Conservation (phyloP, 2,888 invertebrate species). For the Tipula unca region DNA sequence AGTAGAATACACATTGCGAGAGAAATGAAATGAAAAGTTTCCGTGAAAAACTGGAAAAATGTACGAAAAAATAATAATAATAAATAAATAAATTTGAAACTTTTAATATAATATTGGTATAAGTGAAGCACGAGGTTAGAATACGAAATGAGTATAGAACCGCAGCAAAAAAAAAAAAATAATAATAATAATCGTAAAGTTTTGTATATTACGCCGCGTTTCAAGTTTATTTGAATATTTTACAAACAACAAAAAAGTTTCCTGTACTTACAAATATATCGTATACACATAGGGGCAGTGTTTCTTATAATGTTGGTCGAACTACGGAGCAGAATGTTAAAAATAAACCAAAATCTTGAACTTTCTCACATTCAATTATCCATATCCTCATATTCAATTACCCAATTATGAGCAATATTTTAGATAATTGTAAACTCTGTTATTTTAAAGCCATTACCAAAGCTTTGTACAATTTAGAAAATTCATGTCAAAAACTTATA, state of each 20-base stretch:
- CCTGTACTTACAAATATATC: no score
- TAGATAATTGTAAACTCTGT: no score
- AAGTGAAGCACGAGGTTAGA: neutral
- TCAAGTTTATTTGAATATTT: neutral
- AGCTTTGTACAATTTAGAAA: no score
- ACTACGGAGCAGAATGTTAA: no score
- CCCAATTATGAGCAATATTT: no score
- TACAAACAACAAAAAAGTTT: neutral
- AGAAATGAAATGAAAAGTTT: neutral
- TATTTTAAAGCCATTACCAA: no score
- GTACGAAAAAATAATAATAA: neutral
- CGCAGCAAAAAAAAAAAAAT: neutral
- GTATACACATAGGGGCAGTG: neutral
- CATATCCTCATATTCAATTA: no score
- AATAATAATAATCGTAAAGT: no score
- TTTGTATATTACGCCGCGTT: neutral
- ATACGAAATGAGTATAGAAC: neutral
- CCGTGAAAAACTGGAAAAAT: neutral
- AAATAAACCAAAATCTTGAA: no score
- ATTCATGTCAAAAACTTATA: no score
- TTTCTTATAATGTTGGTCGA: neutral
- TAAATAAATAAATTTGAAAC: neutral
- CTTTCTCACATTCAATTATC: no score
- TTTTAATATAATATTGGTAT: neutral
- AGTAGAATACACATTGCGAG: neutral